Base-by-base conservation (phyloP, 2,113 vertebrate genomes). In the Chlamydotis undulata region DNA sequence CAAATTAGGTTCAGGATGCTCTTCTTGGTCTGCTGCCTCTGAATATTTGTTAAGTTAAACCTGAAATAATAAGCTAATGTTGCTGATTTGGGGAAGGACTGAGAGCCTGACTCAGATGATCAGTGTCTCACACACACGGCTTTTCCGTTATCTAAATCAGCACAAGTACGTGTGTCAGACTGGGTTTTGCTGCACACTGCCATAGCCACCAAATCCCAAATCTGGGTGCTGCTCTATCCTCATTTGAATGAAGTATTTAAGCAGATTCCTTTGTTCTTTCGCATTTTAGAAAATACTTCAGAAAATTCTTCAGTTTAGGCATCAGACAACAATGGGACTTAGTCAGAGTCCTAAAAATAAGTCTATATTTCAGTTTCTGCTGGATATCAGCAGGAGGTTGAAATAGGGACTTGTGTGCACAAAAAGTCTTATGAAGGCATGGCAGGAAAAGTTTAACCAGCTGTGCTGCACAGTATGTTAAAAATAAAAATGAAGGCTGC, bases 271-370 rank as follows among this genome's bases (percentile, higher is more conserved):
- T 61, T 70, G 80, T 28, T n/a, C 9, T 23, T 37, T 79, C 23
- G 23, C 7, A 43, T 82, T 89, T 75, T 19, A 64, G 87, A 78
- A 76, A 87, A 67, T 1, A 43, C 19, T 65, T 45, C 39, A 1
- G 18, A 45, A 79, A 55, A 69, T n/a, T 67, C 33, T 61, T 31
- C 28, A 24, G 7, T 77, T 95, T 63, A 87, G 52, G 41, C 64
- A 67, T 47, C 41, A 83, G 76, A 80, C 25, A 77, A 89, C 25
- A 83, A 83, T 39, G 45, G 47, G 55, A 67, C 37, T 31, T 83
- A 92, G 84, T 89, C 59, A 77, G 45, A 73, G 12, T 12, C 71
- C 56, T 71, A 93, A 95, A 90, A 93, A 56, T 89, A 93, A 83
- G 17, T 35, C 33, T 67, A 41, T 22, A 21, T 73, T 95, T 83